Percentiles rank a stretch among this genome's conserved stretches.
Evolutionary conservation across 1,140 invertebrate genomes (phyloP).

Genomic region (Bombyx mandarina): DNA sequence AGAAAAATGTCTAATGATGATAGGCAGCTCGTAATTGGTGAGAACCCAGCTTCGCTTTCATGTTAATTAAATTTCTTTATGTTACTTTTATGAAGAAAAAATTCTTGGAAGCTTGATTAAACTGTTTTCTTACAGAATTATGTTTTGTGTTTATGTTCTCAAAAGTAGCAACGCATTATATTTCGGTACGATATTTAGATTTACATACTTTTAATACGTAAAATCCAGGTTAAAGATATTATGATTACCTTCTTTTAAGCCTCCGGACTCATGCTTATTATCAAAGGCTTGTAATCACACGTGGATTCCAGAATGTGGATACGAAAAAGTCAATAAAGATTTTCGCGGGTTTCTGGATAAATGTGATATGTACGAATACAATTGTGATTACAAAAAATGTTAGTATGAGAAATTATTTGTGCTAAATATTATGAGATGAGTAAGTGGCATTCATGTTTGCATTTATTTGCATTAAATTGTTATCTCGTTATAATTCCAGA

Average conservation of each 20-base stretch:
- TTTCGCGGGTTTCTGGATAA: constrained; percentile 30
- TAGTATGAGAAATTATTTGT: constrained; percentile 6
- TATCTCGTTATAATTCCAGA: neutral
- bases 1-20: too few species aligned
- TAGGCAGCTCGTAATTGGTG: too few species aligned
- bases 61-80: too few species aligned
- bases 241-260: constrained; percentile 16
- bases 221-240: neutral
- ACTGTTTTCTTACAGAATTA: neutral
- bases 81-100: too few species aligned
- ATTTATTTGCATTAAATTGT: too few species aligned
- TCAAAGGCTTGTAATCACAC: constrained; percentile 41
- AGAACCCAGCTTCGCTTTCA: too few species aligned
- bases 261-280: constrained; percentile 23
- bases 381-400: constrained; percentile 35
- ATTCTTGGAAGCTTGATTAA: too few species aligned
- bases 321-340: constrained; percentile 16
- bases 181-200: neutral
- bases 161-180: constrained; percentile 3
- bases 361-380: constrained; percentile 41
- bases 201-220: neutral
- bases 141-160: neutral
- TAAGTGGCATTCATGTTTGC: too few species aligned
- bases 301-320: constrained; percentile 27
- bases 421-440: too few species aligned